phyloP scores from a whole-genome alignment of 2,888 invertebrate genomes.

The Folsomia manolachei region DNA sequence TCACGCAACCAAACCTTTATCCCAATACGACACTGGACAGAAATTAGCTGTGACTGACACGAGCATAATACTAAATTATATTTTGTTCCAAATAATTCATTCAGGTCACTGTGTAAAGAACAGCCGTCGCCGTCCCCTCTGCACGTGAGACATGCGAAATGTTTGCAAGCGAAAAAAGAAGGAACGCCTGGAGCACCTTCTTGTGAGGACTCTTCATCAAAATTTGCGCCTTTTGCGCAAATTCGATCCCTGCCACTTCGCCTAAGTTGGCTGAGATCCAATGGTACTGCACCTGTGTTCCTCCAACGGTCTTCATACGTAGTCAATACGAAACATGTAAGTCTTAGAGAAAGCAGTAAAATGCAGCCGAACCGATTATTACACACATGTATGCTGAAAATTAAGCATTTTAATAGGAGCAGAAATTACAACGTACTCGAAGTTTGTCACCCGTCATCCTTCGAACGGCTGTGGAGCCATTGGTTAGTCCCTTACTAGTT shows the following conservation, averaged over 20 bases:
- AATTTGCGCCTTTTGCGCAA: constrained; percentile 37
- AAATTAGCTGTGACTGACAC: no score
- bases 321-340: constrained; percentile 42
- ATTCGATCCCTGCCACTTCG: constrained; percentile 44
- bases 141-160: constrained; percentile 40
- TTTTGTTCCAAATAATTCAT: no score
- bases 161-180: constrained; percentile 30
- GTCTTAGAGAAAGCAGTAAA: no score
- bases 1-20: no score
- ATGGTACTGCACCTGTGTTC: constrained; percentile 2
- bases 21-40: no score
- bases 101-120: neutral
- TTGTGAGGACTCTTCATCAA: constrained; percentile 10
- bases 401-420: no score
- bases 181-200: neutral
- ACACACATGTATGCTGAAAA: no score
- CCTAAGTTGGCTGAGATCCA: constrained; percentile 36
- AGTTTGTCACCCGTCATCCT: constrained; percentile 48
- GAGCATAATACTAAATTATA: no score
- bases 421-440: constrained; percentile 32
- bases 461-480: constrained; percentile 32
- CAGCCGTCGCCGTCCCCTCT: constrained; percentile 14
- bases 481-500: constrained; percentile 37
- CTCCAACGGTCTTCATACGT: constrained; percentile 37
- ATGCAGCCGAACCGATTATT: no score